Evolutionary conservation across 2,888 invertebrate genomes (phyloP).

Genomic region (Drepanosiphum platanoidis): DNA sequence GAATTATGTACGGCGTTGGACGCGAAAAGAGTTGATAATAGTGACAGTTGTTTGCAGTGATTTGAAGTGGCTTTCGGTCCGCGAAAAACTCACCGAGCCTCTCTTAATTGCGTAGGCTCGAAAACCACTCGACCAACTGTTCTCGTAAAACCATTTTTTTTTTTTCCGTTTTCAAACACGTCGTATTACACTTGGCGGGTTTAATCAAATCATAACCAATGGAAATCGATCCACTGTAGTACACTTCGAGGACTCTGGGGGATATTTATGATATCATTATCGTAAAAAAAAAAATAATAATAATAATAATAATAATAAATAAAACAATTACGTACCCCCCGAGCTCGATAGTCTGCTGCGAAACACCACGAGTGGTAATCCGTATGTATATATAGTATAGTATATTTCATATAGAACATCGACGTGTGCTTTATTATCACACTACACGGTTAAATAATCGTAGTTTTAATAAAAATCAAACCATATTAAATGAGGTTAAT

Average conservation of each 20-base stretch:
- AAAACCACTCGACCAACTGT: conserved; percentile 62
- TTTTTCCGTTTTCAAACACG: not conserved
- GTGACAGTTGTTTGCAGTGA: conserved; percentile 59
- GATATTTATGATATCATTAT: conserved; percentile 45
- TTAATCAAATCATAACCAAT: conserved; percentile 47
- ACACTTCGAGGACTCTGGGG: conserved; percentile 46
- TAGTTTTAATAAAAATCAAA: not conserved
- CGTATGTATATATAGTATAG: not conserved
- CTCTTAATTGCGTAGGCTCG: conserved; percentile 30
- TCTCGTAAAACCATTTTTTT: not conserved
- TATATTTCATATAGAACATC: not conserved
- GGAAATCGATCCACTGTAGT: conserved; percentile 34
- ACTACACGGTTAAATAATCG: not conserved
- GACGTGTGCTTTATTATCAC: conserved; percentile 35
- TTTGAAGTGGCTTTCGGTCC: conserved; percentile 40
- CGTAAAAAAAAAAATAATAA: conserved; percentile 3
- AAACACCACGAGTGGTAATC: not conserved
- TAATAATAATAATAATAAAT: conserved; percentile 1
- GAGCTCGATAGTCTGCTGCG: not conserved
- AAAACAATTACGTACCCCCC: conserved; percentile 29
- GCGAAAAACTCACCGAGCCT: conserved; percentile 13
- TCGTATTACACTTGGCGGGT: not conserved
- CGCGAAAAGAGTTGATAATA: conserved; percentile 19
- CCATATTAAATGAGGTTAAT: not conserved
- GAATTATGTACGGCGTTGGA: not conserved